Evolutionary conservation across 2,113 vertebrate species (phyloP).

Genomic region (Plecotus auritus): DNA sequence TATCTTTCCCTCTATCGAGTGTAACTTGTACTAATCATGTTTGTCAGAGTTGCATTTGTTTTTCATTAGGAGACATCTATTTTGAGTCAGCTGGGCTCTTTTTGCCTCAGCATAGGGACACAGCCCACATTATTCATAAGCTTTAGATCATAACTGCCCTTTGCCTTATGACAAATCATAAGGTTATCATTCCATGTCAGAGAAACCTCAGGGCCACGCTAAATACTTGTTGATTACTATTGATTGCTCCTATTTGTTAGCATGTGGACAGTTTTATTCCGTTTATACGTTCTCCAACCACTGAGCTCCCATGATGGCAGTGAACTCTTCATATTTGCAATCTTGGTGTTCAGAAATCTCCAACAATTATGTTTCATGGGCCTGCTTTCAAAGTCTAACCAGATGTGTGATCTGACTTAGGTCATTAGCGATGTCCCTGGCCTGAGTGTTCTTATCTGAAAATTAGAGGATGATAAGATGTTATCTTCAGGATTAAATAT

Average conservation of each 20-base stretch:
- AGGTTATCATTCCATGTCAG: background rate
- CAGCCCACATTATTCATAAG: background rate
- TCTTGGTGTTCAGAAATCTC: background rate
- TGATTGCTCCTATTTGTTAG: background rate
- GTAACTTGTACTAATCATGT: constrained; percentile 36
- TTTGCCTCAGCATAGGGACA: background rate
- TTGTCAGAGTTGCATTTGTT: constrained; percentile 51
- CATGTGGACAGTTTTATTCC: background rate
- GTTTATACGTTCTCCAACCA: background rate
- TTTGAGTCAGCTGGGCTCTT: constrained; percentile 4
- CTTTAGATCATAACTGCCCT: background rate
- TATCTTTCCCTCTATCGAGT: background rate
- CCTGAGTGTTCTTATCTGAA: background rate
- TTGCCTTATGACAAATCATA: background rate
- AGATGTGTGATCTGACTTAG: background rate
- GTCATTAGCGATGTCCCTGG: background rate
- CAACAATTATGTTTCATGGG: background rate
- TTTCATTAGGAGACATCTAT: constrained; percentile 56
- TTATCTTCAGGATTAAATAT: background rate
- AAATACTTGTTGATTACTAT: background rate
- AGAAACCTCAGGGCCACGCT: background rate
- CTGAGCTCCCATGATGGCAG: background rate
- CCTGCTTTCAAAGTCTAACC: background rate
- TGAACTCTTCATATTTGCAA: background rate
- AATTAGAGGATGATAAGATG: background rate